phyloP scores from a whole-genome alignment of 1,140 invertebrate genomes.

The Macrobrachium nipponense region DNA sequence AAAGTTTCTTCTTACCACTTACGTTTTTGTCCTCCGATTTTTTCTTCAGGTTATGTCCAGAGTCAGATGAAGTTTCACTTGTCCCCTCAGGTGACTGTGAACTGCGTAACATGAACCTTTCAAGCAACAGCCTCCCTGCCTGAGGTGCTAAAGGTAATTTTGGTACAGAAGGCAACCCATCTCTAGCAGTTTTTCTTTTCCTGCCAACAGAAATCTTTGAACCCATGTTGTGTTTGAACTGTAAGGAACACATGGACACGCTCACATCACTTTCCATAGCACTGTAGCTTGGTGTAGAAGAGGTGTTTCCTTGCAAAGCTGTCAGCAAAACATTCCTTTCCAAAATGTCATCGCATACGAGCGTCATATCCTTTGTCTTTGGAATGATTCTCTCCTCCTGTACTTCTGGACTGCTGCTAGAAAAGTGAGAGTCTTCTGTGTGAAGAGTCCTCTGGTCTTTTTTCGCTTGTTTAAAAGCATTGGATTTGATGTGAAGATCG shows the following conservation, averaged over 20 bases:
- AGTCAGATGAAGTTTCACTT: too few species aligned
- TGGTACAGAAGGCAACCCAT: background rate
- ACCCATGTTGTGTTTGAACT: slow-evolving; percentile 38
- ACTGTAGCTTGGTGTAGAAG: background rate
- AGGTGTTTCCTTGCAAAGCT: background rate
- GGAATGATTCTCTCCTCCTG: background rate
- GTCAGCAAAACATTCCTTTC: too few species aligned
- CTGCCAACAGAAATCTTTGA: slow-evolving; percentile 30
- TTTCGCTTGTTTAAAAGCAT: too few species aligned
- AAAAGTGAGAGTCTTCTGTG: background rate
- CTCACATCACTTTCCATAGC: slow-evolving; percentile 41
- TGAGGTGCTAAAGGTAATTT: background rate
- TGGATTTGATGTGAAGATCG: too few species aligned
- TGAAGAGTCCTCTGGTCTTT: background rate
- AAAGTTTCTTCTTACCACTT: too few species aligned
- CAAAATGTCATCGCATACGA: too few species aligned
- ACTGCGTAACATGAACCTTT: too few species aligned
- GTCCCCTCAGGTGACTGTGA: too few species aligned
- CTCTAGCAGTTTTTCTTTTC: background rate
- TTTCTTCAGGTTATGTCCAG: too few species aligned
- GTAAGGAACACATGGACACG: slow-evolving; percentile 43
- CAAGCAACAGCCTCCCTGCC: too few species aligned
- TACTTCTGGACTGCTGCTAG: background rate
- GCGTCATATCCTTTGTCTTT: too few species aligned
- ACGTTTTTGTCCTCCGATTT: too few species aligned